phyloP scores from a whole-genome alignment of 2,113 vertebrate genomes.

The Malaclemys terrapin region DNA sequence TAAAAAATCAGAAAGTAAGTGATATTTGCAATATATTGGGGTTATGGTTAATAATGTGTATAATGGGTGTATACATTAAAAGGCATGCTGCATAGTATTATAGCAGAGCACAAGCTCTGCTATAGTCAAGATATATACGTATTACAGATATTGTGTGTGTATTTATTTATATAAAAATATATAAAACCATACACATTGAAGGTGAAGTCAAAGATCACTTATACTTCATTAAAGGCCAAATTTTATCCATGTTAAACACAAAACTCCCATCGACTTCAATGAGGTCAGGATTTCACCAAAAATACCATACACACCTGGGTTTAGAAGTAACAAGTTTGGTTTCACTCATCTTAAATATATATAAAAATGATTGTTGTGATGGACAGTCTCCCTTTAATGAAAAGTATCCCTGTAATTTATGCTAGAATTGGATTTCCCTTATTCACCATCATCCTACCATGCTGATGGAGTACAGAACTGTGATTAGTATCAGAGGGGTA shows the following conservation, averaged over 20 bases:
- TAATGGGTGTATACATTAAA: neutral
- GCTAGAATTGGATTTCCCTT: neutral
- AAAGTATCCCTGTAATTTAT: neutral
- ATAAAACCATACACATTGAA: neutral
- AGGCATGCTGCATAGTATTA: neutral
- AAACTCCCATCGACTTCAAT: neutral
- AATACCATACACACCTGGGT: neutral
- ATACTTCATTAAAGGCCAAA: neutral
- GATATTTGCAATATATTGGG: neutral
- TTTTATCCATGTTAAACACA: neutral
- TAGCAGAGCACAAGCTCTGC: neutral
- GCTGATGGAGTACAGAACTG: neutral
- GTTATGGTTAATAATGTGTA: neutral
- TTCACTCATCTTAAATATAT: neutral
- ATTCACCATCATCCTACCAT: neutral
- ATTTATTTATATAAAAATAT: neutral
- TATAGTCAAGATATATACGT: neutral
- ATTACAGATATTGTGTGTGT: neutral
- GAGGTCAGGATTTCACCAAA: neutral
- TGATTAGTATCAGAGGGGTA: too few species aligned
- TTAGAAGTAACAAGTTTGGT: neutral
- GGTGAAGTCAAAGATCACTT: neutral
- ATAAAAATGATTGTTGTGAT: neutral
- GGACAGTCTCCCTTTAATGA: neutral
- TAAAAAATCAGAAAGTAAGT: conserved; percentile 90